Evolutionary conservation across 2,888 invertebrate genomes (phyloP), one percentile per base, ranked within the genome.

Genomic region (Pantelozetes paolii): DNA sequence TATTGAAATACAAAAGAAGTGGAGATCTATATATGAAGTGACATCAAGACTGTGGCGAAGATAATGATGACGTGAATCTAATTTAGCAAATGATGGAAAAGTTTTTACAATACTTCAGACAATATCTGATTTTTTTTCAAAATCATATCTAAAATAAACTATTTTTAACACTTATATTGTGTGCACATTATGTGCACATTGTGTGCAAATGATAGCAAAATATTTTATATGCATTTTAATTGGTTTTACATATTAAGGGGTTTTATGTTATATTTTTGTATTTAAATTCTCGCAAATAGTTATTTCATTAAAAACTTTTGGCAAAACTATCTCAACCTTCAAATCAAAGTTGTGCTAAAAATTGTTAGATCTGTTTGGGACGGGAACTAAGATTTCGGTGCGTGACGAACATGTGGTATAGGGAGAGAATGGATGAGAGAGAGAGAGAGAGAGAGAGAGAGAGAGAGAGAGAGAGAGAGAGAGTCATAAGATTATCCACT

Each of bases 21-120:
- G 2, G 18, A 28, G 62, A 62, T 28, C 62, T 62, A 62, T 62
- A 62, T 18, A 62, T 18, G 62, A 18, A 3, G 62, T 62, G 62
- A 62, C 62, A 62, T 62, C 62, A 36, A 62, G 28, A 62, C 54
- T 54, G 23, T 54, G 54, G 23, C 32, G 36, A 62, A 62, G 32
- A 62, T 32, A 62, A 62, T 62, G n/a, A n/a, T n/a, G 62, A 62
- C 62, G 62, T 28, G 32, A 62, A 62, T 62, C 30, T 62, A 62
- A 30, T 62, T 2, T 15, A 62, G 11, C 62, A 62, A 32, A 62
- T 62, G 62, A 62, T 62, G 62, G 62, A 62, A 62, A 62, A 32
- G 18, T 62, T 62, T 62, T 26, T 23, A 26, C 1, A 23, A 28
- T 32, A 36, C 18, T 62, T 23, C 15, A 30, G 8, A 13, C 26